phyloP scores from a whole-genome alignment of 2,888 invertebrate genomes.

The Prostheceraeus crozeri region DNA sequence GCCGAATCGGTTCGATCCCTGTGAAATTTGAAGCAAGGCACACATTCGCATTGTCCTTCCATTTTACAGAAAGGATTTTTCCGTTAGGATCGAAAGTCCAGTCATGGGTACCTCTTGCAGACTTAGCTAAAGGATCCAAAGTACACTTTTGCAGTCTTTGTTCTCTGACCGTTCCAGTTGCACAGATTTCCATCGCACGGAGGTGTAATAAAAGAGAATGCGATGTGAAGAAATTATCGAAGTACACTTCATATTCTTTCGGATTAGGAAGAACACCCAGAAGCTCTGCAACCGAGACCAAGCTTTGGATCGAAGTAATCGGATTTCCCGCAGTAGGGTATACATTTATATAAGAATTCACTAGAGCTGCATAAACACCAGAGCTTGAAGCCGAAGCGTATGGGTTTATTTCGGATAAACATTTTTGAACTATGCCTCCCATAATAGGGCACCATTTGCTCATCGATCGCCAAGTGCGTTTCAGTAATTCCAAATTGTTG shows the following conservation, averaged over 20 bases:
- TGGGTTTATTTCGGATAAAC: slow-evolving; percentile 43
- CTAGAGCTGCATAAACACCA: slow-evolving; percentile 38
- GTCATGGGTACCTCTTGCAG: slow-evolving; percentile 12
- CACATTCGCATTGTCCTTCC: slow-evolving; percentile 36
- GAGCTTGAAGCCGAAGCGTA: slow-evolving; percentile 43
- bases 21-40: slow-evolving; percentile 25
- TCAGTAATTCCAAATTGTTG: slow-evolving; percentile 29
- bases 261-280: neutral
- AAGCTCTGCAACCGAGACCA: neutral
- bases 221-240: slow-evolving; percentile 40
- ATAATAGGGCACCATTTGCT: slow-evolving; percentile 54
- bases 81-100: slow-evolving; percentile 3
- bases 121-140: slow-evolving; percentile 4
- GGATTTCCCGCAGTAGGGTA: neutral
- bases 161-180: slow-evolving; percentile 34
- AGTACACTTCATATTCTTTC: slow-evolving; percentile 25
- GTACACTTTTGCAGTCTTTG: slow-evolving; percentile 31
- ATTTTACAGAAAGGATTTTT: slow-evolving; percentile 23
- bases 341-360: neutral
- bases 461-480: slow-evolving; percentile 44
- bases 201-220: slow-evolving; percentile 31
- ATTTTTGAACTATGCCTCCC: slow-evolving; percentile 43
- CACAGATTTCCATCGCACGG: slow-evolving; percentile 1
- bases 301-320: neutral
- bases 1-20: slow-evolving; percentile 20